A percentile compares a stretch with the other conserved stretches of the same genome.
phyloP scores from a whole-genome alignment of 2,888 invertebrate genomes.

The Punctoribates punctum region DNA sequence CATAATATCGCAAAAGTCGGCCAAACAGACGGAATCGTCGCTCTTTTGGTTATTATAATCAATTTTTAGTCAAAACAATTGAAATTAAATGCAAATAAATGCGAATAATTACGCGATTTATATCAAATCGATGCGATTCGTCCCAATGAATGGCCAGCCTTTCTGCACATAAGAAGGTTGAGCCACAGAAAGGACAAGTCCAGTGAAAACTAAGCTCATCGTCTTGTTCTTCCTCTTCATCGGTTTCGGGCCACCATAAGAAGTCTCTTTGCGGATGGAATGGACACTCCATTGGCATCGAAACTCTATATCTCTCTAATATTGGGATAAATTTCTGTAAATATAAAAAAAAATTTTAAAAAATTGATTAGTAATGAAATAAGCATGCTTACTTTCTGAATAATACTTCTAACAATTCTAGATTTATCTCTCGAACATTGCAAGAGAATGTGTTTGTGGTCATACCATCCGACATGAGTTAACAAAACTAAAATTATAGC shows the following conservation, averaged over 20 bases:
- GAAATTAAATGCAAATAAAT: background rate
- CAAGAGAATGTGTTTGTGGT: conserved; percentile 27
- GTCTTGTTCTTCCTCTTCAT: conserved; percentile 79
- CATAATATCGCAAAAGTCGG: conserved; percentile 94
- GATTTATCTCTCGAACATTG: conserved; percentile 61
- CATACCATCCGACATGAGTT: conserved; percentile 34
- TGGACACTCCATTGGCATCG: conserved; percentile 80
- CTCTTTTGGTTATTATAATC: conserved; percentile 60
- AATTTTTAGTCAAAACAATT: background rate
- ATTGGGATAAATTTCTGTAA: conserved; percentile 78
- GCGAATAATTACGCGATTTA: background rate
- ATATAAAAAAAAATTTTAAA: conserved; percentile 35
- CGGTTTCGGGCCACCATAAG: conserved; percentile 58
- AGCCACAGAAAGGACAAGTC: conserved; percentile 86
- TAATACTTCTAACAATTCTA: conserved; percentile 76
- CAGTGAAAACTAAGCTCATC: conserved; percentile 78
- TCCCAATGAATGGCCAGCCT: conserved; percentile 44
- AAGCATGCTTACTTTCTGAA: conserved; percentile 63
- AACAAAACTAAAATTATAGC: conserved; percentile 23
- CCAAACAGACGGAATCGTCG: conserved; percentile 85
- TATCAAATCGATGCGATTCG: conserved; percentile 30
- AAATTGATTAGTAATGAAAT: conserved; percentile 27
- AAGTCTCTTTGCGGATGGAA: conserved; percentile 82
- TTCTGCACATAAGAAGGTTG: conserved; percentile 75
- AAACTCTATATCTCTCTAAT: conserved; percentile 79